A percentile compares a stretch with the other conserved stretches of the same genome.
These are phyloP conservation scores for Aplysia californica DNA, from an alignment of 1,140 invertebrate species.

Conservation along the genomic window DNA sequence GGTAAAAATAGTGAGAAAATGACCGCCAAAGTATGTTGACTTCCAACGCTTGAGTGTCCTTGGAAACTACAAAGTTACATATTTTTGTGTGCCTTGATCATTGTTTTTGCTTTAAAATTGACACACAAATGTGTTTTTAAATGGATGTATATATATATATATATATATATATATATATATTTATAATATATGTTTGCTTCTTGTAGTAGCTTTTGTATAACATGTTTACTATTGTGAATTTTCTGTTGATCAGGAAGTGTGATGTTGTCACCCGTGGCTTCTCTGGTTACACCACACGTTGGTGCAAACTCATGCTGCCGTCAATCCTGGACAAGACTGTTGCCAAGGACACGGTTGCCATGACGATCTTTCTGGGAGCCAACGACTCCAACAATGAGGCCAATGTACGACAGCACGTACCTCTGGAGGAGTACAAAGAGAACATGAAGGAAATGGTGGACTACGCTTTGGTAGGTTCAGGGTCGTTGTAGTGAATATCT, in stretches of 20 bases:
- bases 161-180: background rate
- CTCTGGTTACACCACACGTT: constrained; percentile 67
- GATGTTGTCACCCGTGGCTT: constrained; percentile 68
- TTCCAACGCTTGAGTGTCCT: no score
- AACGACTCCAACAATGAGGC: constrained; percentile 64
- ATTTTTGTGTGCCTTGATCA: background rate
- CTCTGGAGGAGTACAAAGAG: constrained; percentile 61
- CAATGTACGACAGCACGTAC: constrained; percentile 62
- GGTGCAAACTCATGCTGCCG: constrained; percentile 60
- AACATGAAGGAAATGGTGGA: constrained; percentile 62
- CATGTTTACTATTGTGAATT: no score
- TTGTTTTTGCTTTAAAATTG: background rate
- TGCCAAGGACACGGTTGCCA: constrained; percentile 49
- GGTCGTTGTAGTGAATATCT: no score
- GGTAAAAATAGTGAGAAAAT: no score
- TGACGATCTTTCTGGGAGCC: constrained; percentile 66
- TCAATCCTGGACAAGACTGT: constrained; percentile 50
- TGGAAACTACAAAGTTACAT: no score
- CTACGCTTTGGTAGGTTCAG: constrained; percentile 51
- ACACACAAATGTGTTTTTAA: background rate
- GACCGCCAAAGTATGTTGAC: no score
- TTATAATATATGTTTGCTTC: constrained; percentile 10
- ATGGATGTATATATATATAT: no score
- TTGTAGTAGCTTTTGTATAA: no score
- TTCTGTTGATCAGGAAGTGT: constrained; percentile 66